Conservation (phyloP, 2,113 vertebrate genomes). For the Narcine bancroftii region DNA sequence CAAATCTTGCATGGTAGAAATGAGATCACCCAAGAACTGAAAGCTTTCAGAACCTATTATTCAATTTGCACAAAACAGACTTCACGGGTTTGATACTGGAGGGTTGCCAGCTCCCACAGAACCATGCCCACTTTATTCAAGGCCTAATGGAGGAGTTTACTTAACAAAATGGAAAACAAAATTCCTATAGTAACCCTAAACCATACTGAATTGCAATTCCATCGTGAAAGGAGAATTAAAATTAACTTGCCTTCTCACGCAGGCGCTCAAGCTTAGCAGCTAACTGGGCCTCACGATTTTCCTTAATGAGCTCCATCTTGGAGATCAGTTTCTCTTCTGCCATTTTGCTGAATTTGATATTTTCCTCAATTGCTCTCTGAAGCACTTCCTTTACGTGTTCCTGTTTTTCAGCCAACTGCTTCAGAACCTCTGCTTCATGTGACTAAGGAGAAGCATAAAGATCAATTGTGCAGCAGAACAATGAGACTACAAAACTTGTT, state of each 20-base stretch:
- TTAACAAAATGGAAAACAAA: conserved; percentile 11
- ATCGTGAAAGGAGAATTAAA: neutral
- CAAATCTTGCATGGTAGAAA: neutral
- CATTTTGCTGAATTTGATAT: conserved; percentile 90
- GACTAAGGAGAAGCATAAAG: conserved; percentile 55
- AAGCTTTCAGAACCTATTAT: neutral
- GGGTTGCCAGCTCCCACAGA: neutral
- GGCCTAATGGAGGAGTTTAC: neutral
- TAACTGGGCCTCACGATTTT: conserved; percentile 83
- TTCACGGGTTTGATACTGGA: neutral
- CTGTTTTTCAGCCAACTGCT: conserved; percentile 83
- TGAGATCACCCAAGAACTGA: neutral
- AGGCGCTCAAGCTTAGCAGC: conserved; percentile 86
- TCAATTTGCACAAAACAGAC: neutral
- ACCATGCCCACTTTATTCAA: neutral
- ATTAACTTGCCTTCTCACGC: conserved; percentile 76
- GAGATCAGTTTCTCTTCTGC: conserved; percentile 84
- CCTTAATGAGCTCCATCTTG: conserved; percentile 94
- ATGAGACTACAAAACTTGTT: neutral
- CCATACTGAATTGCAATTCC: neutral
- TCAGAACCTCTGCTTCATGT: conserved; percentile 82
- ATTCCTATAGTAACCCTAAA: neutral
- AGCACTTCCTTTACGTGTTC: conserved; percentile 93
- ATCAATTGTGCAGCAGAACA: conserved; percentile 16
- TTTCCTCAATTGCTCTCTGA: conserved; percentile 86